These are phyloP conservation scores for Trachymyrmex septentrionalis DNA, from an alignment of 1,140 invertebrate genomes.

Conservation along the genomic window DNA sequence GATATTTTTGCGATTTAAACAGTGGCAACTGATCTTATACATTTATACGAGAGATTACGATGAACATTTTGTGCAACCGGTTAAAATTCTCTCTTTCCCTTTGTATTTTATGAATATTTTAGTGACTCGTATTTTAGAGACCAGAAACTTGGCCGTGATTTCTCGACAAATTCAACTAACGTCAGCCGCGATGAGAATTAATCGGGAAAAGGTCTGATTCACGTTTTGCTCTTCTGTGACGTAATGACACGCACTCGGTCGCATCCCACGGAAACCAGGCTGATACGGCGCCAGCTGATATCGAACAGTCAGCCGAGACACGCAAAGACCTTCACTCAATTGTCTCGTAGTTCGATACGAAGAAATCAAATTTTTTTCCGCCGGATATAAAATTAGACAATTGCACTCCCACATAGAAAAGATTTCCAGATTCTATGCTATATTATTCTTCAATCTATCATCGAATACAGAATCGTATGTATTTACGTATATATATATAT, in stretches of 20 bases:
- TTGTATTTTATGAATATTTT: background rate
- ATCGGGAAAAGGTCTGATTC: constrained; percentile 41
- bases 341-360: constrained; percentile 44
- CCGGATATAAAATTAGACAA: too few species aligned
- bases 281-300: constrained; percentile 74
- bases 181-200: background rate
- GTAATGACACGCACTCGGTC: constrained; percentile 14
- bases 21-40: background rate
- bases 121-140: background rate
- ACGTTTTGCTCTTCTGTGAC: constrained; percentile 29
- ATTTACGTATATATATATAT: too few species aligned
- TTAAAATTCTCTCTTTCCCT: background rate
- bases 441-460: too few species aligned
- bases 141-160: background rate
- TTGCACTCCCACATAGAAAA: too few species aligned
- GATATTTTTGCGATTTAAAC: background rate
- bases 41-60: background rate
- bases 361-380: constrained; percentile 31
- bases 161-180: constrained; percentile 1
- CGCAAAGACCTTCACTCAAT: constrained; percentile 64
- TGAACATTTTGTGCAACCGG: background rate
- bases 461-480: too few species aligned
- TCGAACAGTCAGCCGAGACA: constrained; percentile 69
- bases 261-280: constrained; percentile 59
- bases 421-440: too few species aligned